phyloP scores from a whole-genome alignment of 2,113 vertebrate genomes.

The Podarcis cretensis region DNA sequence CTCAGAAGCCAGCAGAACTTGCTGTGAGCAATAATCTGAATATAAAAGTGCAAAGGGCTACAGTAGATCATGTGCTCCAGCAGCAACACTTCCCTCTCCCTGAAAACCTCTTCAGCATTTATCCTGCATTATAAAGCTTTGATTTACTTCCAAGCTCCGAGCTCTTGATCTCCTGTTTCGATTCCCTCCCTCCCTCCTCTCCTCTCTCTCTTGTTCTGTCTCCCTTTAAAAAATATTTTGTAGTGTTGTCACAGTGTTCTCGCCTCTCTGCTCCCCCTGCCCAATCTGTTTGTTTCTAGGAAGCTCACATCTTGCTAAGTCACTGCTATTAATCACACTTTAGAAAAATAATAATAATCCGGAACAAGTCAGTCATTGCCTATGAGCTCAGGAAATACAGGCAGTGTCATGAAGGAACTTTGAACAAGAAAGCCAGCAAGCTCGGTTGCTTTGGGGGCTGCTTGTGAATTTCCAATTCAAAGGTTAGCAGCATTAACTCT shows the following conservation, averaged over 20 bases:
- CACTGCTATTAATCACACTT: conserved; percentile 12
- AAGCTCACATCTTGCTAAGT: neutral
- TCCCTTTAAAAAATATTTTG: conserved; percentile 31
- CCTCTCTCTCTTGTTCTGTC: conserved; percentile 7
- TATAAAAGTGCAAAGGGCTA: conserved; percentile 43
- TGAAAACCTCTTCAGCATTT: conserved; percentile 26
- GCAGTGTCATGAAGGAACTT: neutral
- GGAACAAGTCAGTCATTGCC: neutral
- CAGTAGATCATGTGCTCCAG: conserved; percentile 20
- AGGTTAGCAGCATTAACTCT: neutral
- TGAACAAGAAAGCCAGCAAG: neutral
- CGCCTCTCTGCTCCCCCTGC: neutral
- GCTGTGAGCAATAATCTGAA: conserved; percentile 52
- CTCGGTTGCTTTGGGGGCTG: neutral
- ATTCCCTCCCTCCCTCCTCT: conserved; percentile 20
- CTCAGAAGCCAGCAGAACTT: conserved; percentile 42
- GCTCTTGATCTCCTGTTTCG: conserved; percentile 21
- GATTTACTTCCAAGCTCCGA: conserved; percentile 46
- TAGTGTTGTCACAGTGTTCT: conserved; percentile 29
- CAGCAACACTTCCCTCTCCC: conserved; percentile 26
- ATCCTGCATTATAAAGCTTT: conserved; percentile 50
- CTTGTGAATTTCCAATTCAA: neutral
- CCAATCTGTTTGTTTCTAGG: conserved; percentile 26
- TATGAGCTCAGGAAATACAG: neutral
- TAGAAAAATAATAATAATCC: neutral